These are phyloP conservation scores for Agrochola lota DNA, from an alignment of 2,888 invertebrate genomes.

Conservation along the genomic window DNA sequence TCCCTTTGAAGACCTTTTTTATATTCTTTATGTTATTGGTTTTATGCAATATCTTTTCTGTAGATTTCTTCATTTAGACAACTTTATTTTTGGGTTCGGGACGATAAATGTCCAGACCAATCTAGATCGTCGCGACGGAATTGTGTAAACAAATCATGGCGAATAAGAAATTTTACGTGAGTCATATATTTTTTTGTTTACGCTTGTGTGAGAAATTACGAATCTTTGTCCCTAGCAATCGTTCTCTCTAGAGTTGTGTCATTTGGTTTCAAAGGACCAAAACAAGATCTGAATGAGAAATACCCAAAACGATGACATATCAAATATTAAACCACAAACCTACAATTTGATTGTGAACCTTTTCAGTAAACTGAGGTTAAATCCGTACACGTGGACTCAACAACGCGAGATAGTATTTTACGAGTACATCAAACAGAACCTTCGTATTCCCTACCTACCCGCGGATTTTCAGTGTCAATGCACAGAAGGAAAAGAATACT, in stretches of 20 bases:
- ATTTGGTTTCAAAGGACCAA: neutral
- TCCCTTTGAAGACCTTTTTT: slow-evolving; percentile 58
- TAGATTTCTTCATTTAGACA: slow-evolving; percentile 40
- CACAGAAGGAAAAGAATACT: slow-evolving; percentile 49
- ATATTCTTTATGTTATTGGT: slow-evolving; percentile 61
- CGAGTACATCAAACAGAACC: slow-evolving; percentile 52
- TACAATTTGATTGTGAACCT: slow-evolving; percentile 17
- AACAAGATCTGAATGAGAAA: neutral
- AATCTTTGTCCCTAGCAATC: neutral
- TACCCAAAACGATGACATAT: no score
- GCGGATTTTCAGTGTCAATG: slow-evolving; percentile 60
- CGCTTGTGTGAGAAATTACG: neutral
- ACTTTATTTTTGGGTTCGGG: slow-evolving; percentile 2
- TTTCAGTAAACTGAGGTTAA: slow-evolving; percentile 21
- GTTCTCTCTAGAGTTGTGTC: neutral
- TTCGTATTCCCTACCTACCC: slow-evolving; percentile 31
- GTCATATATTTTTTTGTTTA: neutral
- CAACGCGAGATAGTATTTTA: slow-evolving; percentile 50
- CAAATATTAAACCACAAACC: slow-evolving; percentile 25
- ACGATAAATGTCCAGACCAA: slow-evolving; percentile 23
- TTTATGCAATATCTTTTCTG: slow-evolving; percentile 43
- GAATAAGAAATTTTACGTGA: slow-evolving; percentile 6
- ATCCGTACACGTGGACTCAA: slow-evolving; percentile 25
- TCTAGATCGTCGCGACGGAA: slow-evolving; percentile 14
- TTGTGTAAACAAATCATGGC: slow-evolving; percentile 33